Conservation (phyloP, 2,113 vertebrate genomes). For the Agapornis roseicollis region DNA sequence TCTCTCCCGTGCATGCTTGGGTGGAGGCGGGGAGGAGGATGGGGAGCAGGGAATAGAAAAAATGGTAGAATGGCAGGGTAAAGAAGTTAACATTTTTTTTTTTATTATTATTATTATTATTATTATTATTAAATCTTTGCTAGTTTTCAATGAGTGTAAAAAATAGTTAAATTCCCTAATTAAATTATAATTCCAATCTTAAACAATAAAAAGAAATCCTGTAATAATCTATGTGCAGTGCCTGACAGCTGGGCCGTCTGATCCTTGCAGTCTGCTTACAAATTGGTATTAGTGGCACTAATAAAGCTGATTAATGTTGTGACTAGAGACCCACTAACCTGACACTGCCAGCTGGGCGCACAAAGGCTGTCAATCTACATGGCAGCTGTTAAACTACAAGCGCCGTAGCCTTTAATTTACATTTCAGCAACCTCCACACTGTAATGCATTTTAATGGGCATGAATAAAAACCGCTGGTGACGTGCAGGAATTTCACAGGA, state of each 20-base stretch:
- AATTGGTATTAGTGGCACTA: slow-evolving; percentile 93
- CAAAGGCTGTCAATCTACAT: slow-evolving; percentile 74
- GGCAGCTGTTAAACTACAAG: slow-evolving; percentile 75
- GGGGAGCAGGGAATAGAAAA: neutral
- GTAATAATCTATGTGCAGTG: slow-evolving; percentile 74
- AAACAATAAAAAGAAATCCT: slow-evolving; percentile 79
- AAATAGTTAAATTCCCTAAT: slow-evolving; percentile 78
- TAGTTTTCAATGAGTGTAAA: slow-evolving; percentile 42
- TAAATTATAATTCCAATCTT: slow-evolving; percentile 80
- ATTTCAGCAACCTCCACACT: slow-evolving; percentile 55
- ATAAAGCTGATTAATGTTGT: slow-evolving; percentile 94
- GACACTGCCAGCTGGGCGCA: slow-evolving; percentile 82
- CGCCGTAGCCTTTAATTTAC: slow-evolving; percentile 47
- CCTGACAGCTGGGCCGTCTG: slow-evolving; percentile 94
- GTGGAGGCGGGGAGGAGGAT: slow-evolving; percentile 13
- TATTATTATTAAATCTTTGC: neutral
- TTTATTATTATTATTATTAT: neutral
- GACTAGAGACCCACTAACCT: slow-evolving; percentile 87
- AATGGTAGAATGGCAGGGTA: neutral
- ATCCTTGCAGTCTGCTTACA: slow-evolving; percentile 90
- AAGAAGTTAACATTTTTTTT: neutral
- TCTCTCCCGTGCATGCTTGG: slow-evolving; percentile 2
- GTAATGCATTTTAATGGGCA: slow-evolving; percentile 53
- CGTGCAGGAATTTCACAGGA: slow-evolving; percentile 66
- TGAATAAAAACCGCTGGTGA: slow-evolving; percentile 41